These are phyloP conservation scores for Platycheirus albimanus DNA, from an alignment of 2,888 invertebrate genomes.

Conservation along the genomic window DNA sequence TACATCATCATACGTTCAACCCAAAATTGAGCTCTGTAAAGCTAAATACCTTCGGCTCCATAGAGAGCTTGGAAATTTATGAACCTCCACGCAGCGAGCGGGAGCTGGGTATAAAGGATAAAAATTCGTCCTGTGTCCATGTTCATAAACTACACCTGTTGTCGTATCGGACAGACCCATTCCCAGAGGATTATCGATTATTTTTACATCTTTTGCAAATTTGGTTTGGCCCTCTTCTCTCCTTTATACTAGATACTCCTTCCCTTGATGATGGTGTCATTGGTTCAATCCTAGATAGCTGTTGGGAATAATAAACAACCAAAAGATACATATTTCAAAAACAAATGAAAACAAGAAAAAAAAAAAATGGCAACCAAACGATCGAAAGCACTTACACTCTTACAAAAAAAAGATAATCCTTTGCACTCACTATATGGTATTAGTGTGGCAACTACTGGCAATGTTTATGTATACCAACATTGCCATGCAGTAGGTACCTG, in stretches of 20 bases:
- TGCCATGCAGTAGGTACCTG: slow-evolving; percentile 17
- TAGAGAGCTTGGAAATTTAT: slow-evolving; percentile 65
- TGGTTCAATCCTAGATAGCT: slow-evolving; percentile 39
- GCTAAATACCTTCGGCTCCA: slow-evolving; percentile 61
- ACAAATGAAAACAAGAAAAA: slow-evolving; percentile 20
- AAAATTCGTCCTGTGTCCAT: slow-evolving; percentile 33
- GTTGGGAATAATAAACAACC: slow-evolving; percentile 46
- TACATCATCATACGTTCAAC: slow-evolving; percentile 49
- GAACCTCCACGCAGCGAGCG: slow-evolving; percentile 33
- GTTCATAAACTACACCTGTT: slow-evolving; percentile 70
- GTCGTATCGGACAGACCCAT: slow-evolving; percentile 40
- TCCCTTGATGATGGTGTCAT: slow-evolving; percentile 2
- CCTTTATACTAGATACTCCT: too few species aligned
- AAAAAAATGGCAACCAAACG: slow-evolving; percentile 9
- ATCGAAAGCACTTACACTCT: slow-evolving; percentile 39
- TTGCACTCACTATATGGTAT: slow-evolving; percentile 41
- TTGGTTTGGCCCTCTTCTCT: slow-evolving; percentile 28
- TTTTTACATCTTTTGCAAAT: slow-evolving; percentile 44
- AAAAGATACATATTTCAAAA: slow-evolving; percentile 30
- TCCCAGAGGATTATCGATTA: slow-evolving; percentile 68
- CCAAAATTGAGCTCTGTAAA: slow-evolving; percentile 40
- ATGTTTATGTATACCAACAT: slow-evolving; percentile 20
- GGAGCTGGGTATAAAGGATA: background rate
- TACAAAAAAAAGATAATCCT: slow-evolving; percentile 53
- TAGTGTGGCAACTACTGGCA: slow-evolving; percentile 29